Percentiles rank a stretch among this genome's conserved stretches.
These are phyloP conservation scores for Alosa alosa DNA, from an alignment of 2,113 vertebrate species.

Conservation along the genomic window DNA sequence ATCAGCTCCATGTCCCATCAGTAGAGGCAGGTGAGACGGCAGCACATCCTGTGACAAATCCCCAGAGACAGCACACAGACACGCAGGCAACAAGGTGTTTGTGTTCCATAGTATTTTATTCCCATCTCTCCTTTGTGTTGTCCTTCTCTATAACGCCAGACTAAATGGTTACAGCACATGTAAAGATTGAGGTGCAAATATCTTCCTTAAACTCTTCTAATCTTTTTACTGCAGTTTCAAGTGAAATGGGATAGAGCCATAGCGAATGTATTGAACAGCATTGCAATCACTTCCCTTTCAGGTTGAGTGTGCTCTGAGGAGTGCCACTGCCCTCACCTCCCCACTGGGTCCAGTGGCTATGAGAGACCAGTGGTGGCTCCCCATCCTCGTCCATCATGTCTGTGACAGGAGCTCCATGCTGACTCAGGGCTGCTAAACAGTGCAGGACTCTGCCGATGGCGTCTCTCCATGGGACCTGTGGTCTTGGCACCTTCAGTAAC, in stretches of 20 bases:
- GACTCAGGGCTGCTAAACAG: constrained; percentile 46
- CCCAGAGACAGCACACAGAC: background rate
- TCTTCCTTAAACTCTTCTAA: background rate
- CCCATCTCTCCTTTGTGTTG: background rate
- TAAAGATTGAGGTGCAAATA: background rate
- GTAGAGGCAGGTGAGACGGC: background rate
- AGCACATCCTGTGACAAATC: background rate
- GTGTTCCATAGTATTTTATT: background rate
- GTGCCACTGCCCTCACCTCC: constrained; percentile 46
- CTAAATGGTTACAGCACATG: background rate
- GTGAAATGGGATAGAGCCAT: background rate
- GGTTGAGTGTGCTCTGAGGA: constrained; percentile 3
- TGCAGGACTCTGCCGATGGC: constrained; percentile 19
- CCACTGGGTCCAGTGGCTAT: constrained; percentile 30
- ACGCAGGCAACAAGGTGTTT: background rate
- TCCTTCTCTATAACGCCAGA: background rate
- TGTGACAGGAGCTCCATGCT: constrained; percentile 34
- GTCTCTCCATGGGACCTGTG: background rate
- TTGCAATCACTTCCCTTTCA: background rate
- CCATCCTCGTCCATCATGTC: constrained; percentile 48
- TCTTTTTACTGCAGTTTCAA: background rate
- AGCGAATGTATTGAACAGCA: background rate
- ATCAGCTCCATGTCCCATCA: background rate
- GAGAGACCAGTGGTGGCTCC: constrained; percentile 27
- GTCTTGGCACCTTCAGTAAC: background rate